phyloP scores from a whole-genome alignment of 2,888 invertebrate genomes.

The Rhagonycha lutea region DNA sequence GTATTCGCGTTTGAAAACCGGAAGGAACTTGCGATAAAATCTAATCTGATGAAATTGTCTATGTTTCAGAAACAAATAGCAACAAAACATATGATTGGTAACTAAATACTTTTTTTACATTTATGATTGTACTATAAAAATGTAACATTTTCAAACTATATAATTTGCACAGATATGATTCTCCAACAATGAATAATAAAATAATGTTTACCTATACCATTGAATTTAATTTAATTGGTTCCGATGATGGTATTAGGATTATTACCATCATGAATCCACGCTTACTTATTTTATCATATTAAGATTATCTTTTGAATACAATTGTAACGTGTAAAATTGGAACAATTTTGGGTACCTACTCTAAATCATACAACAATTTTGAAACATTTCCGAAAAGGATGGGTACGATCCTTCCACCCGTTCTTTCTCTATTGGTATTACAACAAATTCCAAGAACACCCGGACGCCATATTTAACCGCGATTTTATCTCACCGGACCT shows the following conservation, averaged over 20 bases:
- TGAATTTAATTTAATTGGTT: background rate
- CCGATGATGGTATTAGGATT: background rate
- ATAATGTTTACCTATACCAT: background rate
- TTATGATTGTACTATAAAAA: background rate
- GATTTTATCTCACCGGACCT: too few species aligned
- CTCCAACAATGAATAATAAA: background rate
- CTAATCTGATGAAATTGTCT: conserved; percentile 42
- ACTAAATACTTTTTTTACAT: conserved; percentile 32
- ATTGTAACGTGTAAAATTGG: background rate
- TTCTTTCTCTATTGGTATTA: too few species aligned
- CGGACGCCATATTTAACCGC: too few species aligned
- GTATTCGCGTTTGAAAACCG: conserved; percentile 41
- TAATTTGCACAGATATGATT: background rate
- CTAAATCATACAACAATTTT: background rate
- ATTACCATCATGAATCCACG: background rate
- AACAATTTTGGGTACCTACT: background rate
- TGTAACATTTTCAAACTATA: background rate
- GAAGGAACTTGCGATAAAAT: conserved; percentile 48
- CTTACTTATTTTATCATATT: background rate
- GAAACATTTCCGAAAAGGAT: too few species aligned
- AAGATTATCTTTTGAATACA: background rate
- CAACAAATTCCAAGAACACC: too few species aligned
- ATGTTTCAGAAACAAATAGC: conserved; percentile 47
- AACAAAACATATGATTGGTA: conserved; percentile 44
- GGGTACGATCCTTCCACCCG: too few species aligned